Percentiles rank a stretch among this genome's conserved stretches.
phyloP scores from a whole-genome alignment of 2,113 vertebrate species.

The Elgaria multicarinata region DNA sequence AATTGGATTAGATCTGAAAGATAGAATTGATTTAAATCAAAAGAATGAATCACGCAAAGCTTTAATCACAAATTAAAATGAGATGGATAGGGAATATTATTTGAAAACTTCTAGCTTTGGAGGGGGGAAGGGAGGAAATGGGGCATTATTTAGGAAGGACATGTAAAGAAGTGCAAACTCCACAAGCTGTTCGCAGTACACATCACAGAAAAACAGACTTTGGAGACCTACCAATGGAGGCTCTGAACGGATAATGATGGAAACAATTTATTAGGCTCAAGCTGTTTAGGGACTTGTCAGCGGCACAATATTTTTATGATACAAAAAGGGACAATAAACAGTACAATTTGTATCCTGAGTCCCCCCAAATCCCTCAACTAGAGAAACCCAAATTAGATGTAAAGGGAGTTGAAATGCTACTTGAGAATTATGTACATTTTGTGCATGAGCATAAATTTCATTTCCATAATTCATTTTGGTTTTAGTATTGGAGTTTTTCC shows the following conservation, averaged over 20 bases:
- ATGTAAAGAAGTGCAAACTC: background rate
- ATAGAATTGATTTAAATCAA: background rate
- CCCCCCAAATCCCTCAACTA: background rate
- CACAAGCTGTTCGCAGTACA: background rate
- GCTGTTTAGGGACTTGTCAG: background rate
- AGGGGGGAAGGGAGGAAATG: background rate
- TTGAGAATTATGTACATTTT: constrained; percentile 3
- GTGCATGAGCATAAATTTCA: background rate
- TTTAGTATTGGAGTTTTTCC: background rate
- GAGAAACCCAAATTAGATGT: constrained; percentile 1
- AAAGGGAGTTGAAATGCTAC: background rate
- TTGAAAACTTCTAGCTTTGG: background rate
- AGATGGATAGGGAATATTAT: background rate
- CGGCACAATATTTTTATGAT: background rate
- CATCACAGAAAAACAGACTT: background rate
- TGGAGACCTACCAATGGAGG: background rate
- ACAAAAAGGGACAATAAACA: background rate
- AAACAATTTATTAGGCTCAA: background rate
- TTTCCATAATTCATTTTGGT: background rate
- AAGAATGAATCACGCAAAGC: background rate
- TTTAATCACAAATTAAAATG: background rate
- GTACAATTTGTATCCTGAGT: background rate
- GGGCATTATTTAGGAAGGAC: background rate
- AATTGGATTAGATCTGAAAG: background rate
- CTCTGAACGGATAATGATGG: background rate